phyloP scores from a whole-genome alignment of 2,113 vertebrate species.

The Azemiops feae region DNA sequence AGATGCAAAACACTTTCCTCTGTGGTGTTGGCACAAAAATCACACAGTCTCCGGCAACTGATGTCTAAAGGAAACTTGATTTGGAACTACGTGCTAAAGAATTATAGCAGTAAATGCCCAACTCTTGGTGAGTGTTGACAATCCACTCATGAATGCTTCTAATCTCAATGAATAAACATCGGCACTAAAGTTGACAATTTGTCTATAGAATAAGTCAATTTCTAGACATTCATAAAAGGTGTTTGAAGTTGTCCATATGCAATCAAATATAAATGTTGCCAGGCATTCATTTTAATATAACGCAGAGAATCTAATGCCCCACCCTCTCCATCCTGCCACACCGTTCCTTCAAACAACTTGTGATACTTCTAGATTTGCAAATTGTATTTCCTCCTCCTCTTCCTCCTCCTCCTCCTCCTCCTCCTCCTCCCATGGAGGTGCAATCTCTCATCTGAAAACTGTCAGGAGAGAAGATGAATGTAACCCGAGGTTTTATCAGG shows the following conservation, averaged over 20 bases:
- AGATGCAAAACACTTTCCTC: background rate
- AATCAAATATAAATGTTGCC: background rate
- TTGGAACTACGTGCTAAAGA: background rate
- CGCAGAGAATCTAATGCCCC: background rate
- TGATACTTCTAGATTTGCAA: background rate
- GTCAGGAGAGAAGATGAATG: constrained; percentile 52
- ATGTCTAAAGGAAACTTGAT: background rate
- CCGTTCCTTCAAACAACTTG: background rate
- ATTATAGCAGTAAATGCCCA: background rate
- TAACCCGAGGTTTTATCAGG: constrained; percentile 61
- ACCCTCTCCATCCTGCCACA: background rate
- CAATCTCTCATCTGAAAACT: constrained; percentile 51
- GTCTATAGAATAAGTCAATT: background rate
- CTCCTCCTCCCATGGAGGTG: constrained; percentile 19
- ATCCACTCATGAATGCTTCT: background rate
- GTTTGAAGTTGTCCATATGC: background rate
- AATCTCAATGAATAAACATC: background rate
- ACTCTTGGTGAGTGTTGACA: background rate
- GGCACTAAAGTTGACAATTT: background rate
- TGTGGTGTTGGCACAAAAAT: background rate
- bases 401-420: too few relatives aligned
- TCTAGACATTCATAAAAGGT: background rate
- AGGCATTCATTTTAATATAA: background rate
- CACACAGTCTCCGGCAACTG: background rate
- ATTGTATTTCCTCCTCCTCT: background rate